Evolutionary conservation across 2,797 vertebrate species (phyloP), one percentile per base, ranked within the genome.

Genomic region (Peromyscus melanophrys): DNA sequence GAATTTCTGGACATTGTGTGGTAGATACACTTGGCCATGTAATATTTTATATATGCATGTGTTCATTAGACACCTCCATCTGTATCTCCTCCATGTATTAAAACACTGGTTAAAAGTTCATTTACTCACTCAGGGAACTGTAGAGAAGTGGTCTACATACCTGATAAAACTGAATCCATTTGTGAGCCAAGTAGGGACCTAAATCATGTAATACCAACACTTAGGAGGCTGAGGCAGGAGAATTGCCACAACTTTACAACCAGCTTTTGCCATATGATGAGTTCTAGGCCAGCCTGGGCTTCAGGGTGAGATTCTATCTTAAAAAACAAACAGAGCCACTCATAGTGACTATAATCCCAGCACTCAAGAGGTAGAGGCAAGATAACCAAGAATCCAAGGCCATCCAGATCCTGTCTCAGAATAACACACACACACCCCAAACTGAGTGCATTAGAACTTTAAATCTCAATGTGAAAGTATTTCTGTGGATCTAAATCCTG

Each of bases 401-500:
- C 59, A 80, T 1, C 43, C 46, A 52, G 46, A 49, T 37, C 37
- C 10, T 69, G 67, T 43, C 71, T 40, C 37, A 75, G 5, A 40
- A 43, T 25, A 25, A 23, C 21, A 65, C 37, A 65, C 8, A 29
- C 81, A 61, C 57, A 61, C 81, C 3, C 57, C 63, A 87, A n/a
- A 76, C 5, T 29, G 4, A 90, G 69, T 84, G 76, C 23, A 13
- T 75, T 82, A 76, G 2, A 83, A 95, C n/a, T 88, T 95, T 89
- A 84, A 67, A 81, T 97, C 5, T 81, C 78, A 82, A 1, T 25
- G 13, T 59, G 55, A 40, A 88, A 25, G 75, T 55, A 75, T 80
- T 31, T 83, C 27, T 49, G 6, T 67, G 43, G 34, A 43, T 29
- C 46, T 63, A 46, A 71, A 67, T 55, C 43, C 67, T 90, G 0